These are phyloP conservation scores for Argopecten irradians DNA, from an alignment of 1,140 invertebrate genomes.

Conservation along the genomic window DNA sequence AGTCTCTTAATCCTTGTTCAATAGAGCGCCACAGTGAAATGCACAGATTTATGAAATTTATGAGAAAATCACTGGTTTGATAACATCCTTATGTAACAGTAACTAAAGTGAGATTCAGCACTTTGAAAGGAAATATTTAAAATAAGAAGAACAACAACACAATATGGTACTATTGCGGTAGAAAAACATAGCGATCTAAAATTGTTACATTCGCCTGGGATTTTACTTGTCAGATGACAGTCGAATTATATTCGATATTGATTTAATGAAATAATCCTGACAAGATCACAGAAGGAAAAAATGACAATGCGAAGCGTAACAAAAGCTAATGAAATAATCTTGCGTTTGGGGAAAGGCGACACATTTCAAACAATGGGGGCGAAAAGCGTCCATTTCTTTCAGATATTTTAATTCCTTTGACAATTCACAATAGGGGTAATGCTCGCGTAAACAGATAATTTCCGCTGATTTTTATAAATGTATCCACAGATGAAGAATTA, in stretches of 20 bases:
- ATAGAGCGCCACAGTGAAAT: not conserved
- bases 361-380: not conserved
- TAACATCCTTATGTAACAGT: not conserved
- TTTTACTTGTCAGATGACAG: not conserved
- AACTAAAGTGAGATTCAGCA: not conserved
- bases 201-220: not conserved
- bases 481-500: not conserved
- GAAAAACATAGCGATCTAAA: not conserved
- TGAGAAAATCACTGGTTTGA: not conserved
- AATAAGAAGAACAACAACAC: not conserved
- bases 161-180: not conserved
- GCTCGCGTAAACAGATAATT: not conserved
- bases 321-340: constrained; percentile 23
- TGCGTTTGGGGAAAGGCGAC: not conserved
- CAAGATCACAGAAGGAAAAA: not conserved
- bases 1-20: not conserved
- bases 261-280: not conserved
- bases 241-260: not conserved
- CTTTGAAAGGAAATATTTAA: too few relatives aligned
- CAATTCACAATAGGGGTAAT: constrained; percentile 17
- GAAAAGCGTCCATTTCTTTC: not conserved
- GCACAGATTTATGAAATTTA: not conserved
- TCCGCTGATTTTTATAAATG: constrained; percentile 3
- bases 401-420: not conserved
- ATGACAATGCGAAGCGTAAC: not conserved